These are phyloP conservation scores for Alsophila aescularia DNA, from an alignment of 2,888 invertebrate species.

Conservation along the genomic window DNA sequence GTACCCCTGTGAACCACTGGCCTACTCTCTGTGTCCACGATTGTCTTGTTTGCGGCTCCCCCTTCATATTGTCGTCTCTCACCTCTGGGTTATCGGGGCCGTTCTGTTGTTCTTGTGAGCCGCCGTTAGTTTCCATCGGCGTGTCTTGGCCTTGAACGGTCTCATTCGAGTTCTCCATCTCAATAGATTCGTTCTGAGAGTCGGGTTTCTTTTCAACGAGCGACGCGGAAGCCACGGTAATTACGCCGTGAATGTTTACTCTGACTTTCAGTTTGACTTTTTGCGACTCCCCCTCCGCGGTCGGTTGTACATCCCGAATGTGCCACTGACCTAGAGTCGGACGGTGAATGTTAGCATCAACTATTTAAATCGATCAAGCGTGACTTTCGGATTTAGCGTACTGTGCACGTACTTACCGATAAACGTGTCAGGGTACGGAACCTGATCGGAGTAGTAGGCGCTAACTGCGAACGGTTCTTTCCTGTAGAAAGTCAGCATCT, in stretches of 20 bases:
- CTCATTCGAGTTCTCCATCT: slow-evolving; percentile 77
- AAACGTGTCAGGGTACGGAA: slow-evolving; percentile 90
- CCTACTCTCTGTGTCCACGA: slow-evolving; percentile 89
- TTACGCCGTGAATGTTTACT: slow-evolving; percentile 96
- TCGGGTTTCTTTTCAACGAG: slow-evolving; percentile 90
- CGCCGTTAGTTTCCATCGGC: slow-evolving; percentile 81
- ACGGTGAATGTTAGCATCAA: slow-evolving; percentile 11
- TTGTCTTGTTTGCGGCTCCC: slow-evolving; percentile 80
- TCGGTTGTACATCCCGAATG: slow-evolving; percentile 93
- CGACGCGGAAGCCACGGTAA: slow-evolving; percentile 94
- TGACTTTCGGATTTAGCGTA: not conserved
- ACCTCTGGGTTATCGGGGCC: slow-evolving; percentile 80
- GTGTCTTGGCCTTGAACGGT: slow-evolving; percentile 71
- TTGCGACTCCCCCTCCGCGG: slow-evolving; percentile 94
- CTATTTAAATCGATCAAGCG: not conserved
- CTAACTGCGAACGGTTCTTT: slow-evolving; percentile 94
- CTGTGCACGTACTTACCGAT: slow-evolving; percentile 87
- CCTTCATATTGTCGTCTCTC: slow-evolving; percentile 76
- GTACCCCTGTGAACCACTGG: slow-evolving; percentile 89
- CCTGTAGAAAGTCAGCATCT: slow-evolving; percentile 96
- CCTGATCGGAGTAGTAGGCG: slow-evolving; percentile 91
- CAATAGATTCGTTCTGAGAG: slow-evolving; percentile 68
- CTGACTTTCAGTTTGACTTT: slow-evolving; percentile 98
- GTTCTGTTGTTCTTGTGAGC: slow-evolving; percentile 71
- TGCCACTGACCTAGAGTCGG: slow-evolving; percentile 86